Evolutionary conservation across 2,888 invertebrate species (phyloP), one percentile per base, ranked within the genome.

Genomic region (Coremacera marginata): DNA sequence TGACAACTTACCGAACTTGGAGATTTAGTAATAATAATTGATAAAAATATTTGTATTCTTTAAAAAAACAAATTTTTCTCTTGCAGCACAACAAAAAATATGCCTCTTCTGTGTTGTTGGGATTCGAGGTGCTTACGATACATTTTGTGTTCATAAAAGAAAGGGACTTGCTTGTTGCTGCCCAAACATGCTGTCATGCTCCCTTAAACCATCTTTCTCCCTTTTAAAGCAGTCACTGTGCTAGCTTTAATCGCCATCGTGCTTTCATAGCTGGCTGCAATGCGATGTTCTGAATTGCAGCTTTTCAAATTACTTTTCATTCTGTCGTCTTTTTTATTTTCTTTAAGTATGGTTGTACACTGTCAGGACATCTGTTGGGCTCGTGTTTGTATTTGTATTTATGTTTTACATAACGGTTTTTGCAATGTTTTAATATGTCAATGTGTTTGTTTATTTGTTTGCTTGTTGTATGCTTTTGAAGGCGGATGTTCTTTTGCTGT

Each of bases 301-400:
- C 63, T 63, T 31, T 63, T 63, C n/a, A 63, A 63, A 63, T 63
- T 63, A 63, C 5, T 63, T 63, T 63, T n/a, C 34, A 31, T 63
- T 34, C n/a, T 34, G 57, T 63, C 31, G 27, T 34, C 7, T 34
- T 16, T 25, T 63, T n/a, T 14, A 34, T 63, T 25, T 31, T 9
- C 68, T 51, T 34, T 67, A 2, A 22, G 68, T 49, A 5, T 68
- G 68, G 19, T 34, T 16, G 51, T 27, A 68, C 49, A 51, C 5
- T 25, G 22, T 25, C 51, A 68, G 68, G 51, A 68, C 68, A 68
- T 68, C 22, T 68, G 68, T 68, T 68, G 37, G 67, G 67, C 44
- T 67, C 49, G 68, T 49, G 51, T 11, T 25, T 34, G 51, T 14
- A 51, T 67, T 67, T 68, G 68, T 49, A 16, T 25, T 49, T 34